phyloP scores from a whole-genome alignment of 2,888 invertebrate genomes.

The Schizotus pectinicornis region DNA sequence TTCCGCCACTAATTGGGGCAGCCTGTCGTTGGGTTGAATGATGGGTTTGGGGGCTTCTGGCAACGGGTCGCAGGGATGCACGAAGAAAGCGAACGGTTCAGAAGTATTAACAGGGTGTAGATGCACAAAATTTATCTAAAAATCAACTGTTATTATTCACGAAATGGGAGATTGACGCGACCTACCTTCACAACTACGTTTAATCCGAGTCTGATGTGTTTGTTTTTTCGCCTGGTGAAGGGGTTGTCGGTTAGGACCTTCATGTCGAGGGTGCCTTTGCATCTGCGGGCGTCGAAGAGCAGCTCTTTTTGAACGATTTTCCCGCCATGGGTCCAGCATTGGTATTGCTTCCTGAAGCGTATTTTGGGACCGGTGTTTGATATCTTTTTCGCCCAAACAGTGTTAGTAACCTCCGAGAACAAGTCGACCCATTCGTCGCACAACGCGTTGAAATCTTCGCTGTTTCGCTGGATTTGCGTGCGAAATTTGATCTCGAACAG shows the following conservation, averaged over 20 bases:
- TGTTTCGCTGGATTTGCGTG: slow-evolving; percentile 53
- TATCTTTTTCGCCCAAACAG: slow-evolving; percentile 58
- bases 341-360: slow-evolving; percentile 57
- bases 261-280: slow-evolving; percentile 56
- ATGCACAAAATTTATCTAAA: slow-evolving; percentile 56
- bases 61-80: slow-evolving; percentile 54
- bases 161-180: slow-evolving; percentile 9
- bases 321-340: slow-evolving; percentile 56
- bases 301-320: slow-evolving; percentile 54
- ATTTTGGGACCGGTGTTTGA: slow-evolving; percentile 58
- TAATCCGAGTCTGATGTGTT: slow-evolving; percentile 53
- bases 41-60: slow-evolving; percentile 46
- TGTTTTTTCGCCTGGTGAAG: slow-evolving; percentile 53
- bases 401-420: slow-evolving; percentile 55
- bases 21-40: slow-evolving; percentile 46
- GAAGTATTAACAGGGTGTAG: slow-evolving; percentile 50
- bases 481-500: slow-evolving; percentile 55
- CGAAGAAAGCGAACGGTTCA: slow-evolving; percentile 51
- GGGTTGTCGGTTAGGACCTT: slow-evolving; percentile 56
- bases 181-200: slow-evolving; percentile 57
- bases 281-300: slow-evolving; percentile 55
- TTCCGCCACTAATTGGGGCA: slow-evolving; percentile 52
- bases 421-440: slow-evolving; percentile 58
- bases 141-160: slow-evolving; percentile 18
- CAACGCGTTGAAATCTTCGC: slow-evolving; percentile 54